These are phyloP conservation scores for Menura novaehollandiae DNA, from an alignment of 2,113 vertebrate genomes.

Conservation along the genomic window DNA sequence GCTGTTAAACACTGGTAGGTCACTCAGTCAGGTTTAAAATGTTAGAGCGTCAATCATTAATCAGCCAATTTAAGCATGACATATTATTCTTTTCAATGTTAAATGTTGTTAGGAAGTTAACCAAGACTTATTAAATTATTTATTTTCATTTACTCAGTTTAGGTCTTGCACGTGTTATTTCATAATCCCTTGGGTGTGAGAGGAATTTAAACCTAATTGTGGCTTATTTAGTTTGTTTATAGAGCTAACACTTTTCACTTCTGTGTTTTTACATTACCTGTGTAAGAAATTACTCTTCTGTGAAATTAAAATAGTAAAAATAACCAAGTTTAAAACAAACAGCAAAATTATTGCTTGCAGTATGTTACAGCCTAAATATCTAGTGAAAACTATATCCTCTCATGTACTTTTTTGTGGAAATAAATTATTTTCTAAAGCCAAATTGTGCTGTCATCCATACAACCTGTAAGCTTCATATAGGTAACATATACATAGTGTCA, in stretches of 20 bases:
- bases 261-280: neutral
- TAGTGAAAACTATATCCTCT: neutral
- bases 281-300: neutral
- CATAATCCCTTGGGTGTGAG: neutral
- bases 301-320: neutral
- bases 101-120: neutral
- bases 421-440: neutral
- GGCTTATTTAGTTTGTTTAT: slow-evolving; percentile 10
- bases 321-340: neutral
- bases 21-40: neutral
- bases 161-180: neutral
- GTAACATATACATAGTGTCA: neutral
- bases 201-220: slow-evolving; percentile 27
- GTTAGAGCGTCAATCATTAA: neutral
- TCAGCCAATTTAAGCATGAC: neutral
- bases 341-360: neutral
- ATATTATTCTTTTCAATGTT: neutral
- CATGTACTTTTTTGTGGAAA: neutral
- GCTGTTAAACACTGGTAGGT: neutral
- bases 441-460: neutral
- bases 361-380: neutral
- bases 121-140: neutral
- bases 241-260: neutral
- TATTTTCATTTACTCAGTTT: neutral
- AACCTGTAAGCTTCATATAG: neutral